phyloP scores from a whole-genome alignment of 2,888 invertebrate species.

The Drosophila multiciliata region DNA sequence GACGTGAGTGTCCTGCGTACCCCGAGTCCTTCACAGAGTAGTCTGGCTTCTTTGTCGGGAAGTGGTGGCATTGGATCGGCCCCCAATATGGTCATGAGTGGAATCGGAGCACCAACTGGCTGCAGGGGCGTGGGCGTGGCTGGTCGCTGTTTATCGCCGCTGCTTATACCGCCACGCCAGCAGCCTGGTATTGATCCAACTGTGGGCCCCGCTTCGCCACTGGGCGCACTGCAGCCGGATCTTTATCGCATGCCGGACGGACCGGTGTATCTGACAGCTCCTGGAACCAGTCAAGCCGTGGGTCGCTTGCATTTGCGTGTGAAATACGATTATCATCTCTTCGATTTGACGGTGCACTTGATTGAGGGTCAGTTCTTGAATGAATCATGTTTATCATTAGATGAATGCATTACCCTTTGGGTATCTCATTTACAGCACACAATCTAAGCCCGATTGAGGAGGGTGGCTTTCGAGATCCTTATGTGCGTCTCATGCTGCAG shows the following conservation, averaged over 20 bases:
- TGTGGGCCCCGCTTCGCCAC: conserved; percentile 86
- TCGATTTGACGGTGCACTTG: conserved; percentile 95
- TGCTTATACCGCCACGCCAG: conserved; percentile 90
- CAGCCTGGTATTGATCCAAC: conserved; percentile 83
- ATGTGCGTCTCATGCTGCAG: conserved; percentile 91
- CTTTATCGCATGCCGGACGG: conserved; percentile 93
- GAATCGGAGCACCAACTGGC: conserved; percentile 66
- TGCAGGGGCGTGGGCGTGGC: conserved; percentile 43
- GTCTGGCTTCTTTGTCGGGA: conserved; percentile 88
- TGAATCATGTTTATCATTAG: not conserved
- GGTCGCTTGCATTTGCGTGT: conserved; percentile 93
- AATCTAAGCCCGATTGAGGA: conserved; percentile 93
- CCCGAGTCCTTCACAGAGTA: conserved; percentile 89
- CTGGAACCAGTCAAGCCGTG: conserved; percentile 88
- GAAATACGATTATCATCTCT: conserved; percentile 95
- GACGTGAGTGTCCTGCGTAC: conserved; percentile 86
- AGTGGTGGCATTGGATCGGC: conserved; percentile 72
- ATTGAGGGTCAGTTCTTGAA: conserved; percentile 90
- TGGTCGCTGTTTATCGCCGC: conserved; percentile 90
- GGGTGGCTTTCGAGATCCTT: conserved; percentile 95
- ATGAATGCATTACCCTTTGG: not conserved
- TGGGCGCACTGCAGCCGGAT: conserved; percentile 94
- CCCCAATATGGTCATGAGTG: conserved; percentile 75
- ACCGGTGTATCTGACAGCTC: conserved; percentile 89
- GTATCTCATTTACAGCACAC: conserved; percentile 87